A percentile compares a stretch with the other conserved stretches of the same genome.
phyloP scores from a whole-genome alignment of 2,888 invertebrate genomes.

The Ypsolopha scabrella region DNA sequence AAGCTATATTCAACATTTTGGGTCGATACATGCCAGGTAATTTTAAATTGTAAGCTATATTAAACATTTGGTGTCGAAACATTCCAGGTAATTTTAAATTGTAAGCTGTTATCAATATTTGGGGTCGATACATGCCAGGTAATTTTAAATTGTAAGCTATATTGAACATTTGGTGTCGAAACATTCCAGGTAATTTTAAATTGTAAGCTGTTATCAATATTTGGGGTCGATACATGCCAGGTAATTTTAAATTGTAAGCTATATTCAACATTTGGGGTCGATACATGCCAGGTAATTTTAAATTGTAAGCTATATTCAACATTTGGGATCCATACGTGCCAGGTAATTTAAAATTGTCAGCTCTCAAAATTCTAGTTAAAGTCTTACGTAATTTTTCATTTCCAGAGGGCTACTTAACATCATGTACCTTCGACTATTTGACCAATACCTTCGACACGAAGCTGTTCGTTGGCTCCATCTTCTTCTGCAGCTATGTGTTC shows the following conservation, averaged over 20 bases:
- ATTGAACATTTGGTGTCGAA: slow-evolving; percentile 88
- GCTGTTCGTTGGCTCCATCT: slow-evolving; percentile 81
- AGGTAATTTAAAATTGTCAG: slow-evolving; percentile 57
- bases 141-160: slow-evolving; percentile 72
- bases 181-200: slow-evolving; percentile 75
- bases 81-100: slow-evolving; percentile 74
- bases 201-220: slow-evolving; percentile 68
- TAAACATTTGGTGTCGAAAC: slow-evolving; percentile 88
- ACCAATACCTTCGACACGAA: slow-evolving; percentile 83
- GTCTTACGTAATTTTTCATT: background rate
- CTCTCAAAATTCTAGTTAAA: no score
- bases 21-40: slow-evolving; percentile 87
- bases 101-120: slow-evolving; percentile 73
- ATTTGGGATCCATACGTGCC: slow-evolving; percentile 91
- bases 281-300: slow-evolving; percentile 78
- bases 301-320: slow-evolving; percentile 79
- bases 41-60: slow-evolving; percentile 73
- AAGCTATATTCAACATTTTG: slow-evolving; percentile 78
- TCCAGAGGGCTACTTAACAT: slow-evolving; percentile 90
- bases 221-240: slow-evolving; percentile 90
- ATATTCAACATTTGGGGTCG: slow-evolving; percentile 87
- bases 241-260: slow-evolving; percentile 74
- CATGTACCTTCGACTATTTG: slow-evolving; percentile 86
- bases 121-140: slow-evolving; percentile 91
- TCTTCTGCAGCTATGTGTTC: slow-evolving; percentile 80